Base-by-base conservation (phyloP, 1,140 invertebrate genomes). In the Calephelis nemesis region DNA sequence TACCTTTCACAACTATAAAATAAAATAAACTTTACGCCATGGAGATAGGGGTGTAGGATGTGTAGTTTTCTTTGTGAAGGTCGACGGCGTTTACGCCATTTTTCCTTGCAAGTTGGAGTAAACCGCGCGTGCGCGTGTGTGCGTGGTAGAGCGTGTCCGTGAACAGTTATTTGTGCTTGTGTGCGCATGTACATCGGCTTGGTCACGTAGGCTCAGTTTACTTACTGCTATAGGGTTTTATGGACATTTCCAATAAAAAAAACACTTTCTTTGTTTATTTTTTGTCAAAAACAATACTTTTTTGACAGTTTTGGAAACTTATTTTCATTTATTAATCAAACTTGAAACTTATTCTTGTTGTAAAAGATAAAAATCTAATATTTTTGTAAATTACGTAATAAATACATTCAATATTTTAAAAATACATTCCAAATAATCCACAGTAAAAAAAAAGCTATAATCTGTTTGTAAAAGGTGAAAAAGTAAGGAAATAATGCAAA, bases 181-280 rank as follows among this genome's bases (percentile, higher is more conserved):
- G 83, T 87, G 82, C 68, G 83, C 76, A 54, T 65, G 83, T 71
- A 81, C 83, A 82, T 81, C 79, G 81, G 70, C 75, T 82, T 81
- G 84, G 86, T 90, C 88, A 90, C 87, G 88, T 89, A 90, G 87
- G 88, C 88, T 84, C 83, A 77, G 75, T 74, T 77, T 73, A 70
- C 69, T 71, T 67, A 54, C 76, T 64, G 70, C 84, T 77, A 66
- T 69, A 10, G 81, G 79, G 81, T 74, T 72, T 80, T 79, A 62
- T 73, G 81, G 87, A 86, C 87, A 63, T 48, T 52, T 64, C 10
- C 13, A 62, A 40, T n/a, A 13, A 19, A n/a, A 40, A n/a, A 40
- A n/a, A 40, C 12, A 40, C 39, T 40, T 60, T 11, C 58, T 58
- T 58, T 58, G 54, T 58, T 58, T 30, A 11, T 12, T 12, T 58